These are phyloP conservation scores for Rhinolophus sinicus DNA, from an alignment of 2,113 vertebrate species.

Conservation along the genomic window DNA sequence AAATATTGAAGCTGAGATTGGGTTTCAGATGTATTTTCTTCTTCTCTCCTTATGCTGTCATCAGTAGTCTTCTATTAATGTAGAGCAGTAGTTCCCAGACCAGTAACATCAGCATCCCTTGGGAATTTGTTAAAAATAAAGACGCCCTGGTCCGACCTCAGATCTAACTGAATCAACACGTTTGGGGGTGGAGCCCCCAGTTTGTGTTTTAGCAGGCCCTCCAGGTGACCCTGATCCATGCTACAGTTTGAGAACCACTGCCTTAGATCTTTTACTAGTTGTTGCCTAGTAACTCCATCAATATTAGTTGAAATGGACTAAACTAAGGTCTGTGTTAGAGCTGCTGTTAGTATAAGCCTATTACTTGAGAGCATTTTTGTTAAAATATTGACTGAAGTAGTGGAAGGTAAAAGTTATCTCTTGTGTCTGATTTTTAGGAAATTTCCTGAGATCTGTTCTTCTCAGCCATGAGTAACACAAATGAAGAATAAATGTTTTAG, in stretches of 20 bases:
- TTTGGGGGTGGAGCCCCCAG: neutral
- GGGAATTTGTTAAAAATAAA: constrained; percentile 15
- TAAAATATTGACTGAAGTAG: neutral
- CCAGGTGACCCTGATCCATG: neutral
- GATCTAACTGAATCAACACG: neutral
- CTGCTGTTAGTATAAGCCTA: neutral
- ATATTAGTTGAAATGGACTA: neutral
- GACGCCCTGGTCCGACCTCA: neutral
- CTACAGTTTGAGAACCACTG: neutral
- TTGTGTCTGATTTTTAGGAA: neutral
- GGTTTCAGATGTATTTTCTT: neutral
- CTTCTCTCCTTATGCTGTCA: neutral
- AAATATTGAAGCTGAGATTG: neutral
- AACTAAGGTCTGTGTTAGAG: neutral
- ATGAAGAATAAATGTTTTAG: constrained; percentile 6
- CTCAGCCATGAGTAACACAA: neutral
- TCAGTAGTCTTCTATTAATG: neutral
- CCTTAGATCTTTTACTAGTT: neutral
- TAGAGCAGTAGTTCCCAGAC: neutral
- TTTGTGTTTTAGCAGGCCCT: neutral
- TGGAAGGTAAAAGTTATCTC: constrained; percentile 1
- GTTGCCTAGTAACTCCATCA: neutral
- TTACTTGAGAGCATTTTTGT: constrained; percentile 48
- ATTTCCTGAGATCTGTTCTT: constrained; percentile 30
- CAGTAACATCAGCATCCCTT: neutral